Conservation (phyloP, 2,888 invertebrate species). For the Andrena marginata region DNA sequence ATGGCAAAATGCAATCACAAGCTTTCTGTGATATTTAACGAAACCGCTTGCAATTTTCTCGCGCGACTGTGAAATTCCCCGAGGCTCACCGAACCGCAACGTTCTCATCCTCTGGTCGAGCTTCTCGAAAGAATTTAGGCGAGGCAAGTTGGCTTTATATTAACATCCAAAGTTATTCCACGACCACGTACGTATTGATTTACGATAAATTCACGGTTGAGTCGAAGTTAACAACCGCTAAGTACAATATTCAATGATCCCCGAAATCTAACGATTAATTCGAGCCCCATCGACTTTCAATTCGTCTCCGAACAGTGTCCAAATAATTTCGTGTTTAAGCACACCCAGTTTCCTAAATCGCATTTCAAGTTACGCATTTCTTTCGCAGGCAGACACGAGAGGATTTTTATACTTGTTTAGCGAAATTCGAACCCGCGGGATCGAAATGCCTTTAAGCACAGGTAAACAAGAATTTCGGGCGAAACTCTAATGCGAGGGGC, state of each 20-base stretch:
- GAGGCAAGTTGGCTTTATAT: slow-evolving; percentile 32
- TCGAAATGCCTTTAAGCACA: slow-evolving; percentile 73
- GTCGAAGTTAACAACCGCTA: slow-evolving; percentile 50
- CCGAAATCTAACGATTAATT: background rate
- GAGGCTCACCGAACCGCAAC: slow-evolving; percentile 12
- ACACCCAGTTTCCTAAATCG: too few relatives aligned
- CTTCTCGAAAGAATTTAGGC: slow-evolving; percentile 24
- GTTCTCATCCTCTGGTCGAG: slow-evolving; percentile 4
- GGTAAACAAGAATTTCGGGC: slow-evolving; percentile 53
- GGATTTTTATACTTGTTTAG: slow-evolving; percentile 42
- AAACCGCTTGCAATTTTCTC: slow-evolving; percentile 48
- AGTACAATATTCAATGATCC: background rate
- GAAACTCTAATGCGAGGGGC: background rate
- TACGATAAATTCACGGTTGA: slow-evolving; percentile 46
- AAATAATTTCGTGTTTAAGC: background rate
- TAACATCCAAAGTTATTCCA: slow-evolving; percentile 36
- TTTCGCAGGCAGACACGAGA: slow-evolving; percentile 46
- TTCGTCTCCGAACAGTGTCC: slow-evolving; percentile 55
- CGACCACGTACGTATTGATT: slow-evolving; percentile 65
- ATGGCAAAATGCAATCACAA: slow-evolving; percentile 66
- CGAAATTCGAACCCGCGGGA: slow-evolving; percentile 8
- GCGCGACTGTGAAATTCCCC: slow-evolving; percentile 31
- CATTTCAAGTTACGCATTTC: background rate
- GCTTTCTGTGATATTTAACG: slow-evolving; percentile 54
- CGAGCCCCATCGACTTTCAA: background rate